Evolutionary conservation across 1,140 invertebrate species (phyloP), one percentile per base, ranked within the genome.

Genomic region (Physella acuta): DNA sequence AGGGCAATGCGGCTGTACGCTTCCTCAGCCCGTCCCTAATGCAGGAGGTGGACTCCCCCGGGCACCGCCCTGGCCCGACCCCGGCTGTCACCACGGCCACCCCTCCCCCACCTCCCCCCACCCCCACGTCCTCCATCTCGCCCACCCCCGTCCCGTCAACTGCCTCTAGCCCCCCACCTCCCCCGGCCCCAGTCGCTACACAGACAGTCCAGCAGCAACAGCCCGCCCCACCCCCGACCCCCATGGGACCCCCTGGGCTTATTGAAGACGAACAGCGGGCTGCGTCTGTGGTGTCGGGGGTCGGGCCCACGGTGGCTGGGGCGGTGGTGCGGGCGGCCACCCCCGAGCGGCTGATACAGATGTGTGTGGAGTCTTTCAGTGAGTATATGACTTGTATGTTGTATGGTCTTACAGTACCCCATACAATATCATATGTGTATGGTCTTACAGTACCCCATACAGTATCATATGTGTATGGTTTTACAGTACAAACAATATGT

Each of bases 281-380:
- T 16, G 4, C 4, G 20, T 26, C 62, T 30, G 51, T 20, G 4
- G 30, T 55, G n/a, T 26, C 61, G 77, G 80, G 72, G 79, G 79
- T 62, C 84, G 63, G 81, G 82, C 3, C 79, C 80, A 37, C 36
- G 78, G 72, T 52, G 77, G 85, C 31, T 74, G 82, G 53, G 81
- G 64, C 49, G 26, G 78, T 72, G 33, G 78, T 85, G 28, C 75
- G 81, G 55, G 83, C 84, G 34, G 84, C 84, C 26, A 79, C 82
- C 2, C 68, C 81, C 17, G 81, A 85, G 59, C 76, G 80, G 68
- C 78, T 86, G 20, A 78, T 85, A 26, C 78, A 83, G 60, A 72
- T 84, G 30, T 78, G 80, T 74, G 76, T 85, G 31, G 80, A 84
- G 36, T 80, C 80, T 33, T 85, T 86, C 75, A 75, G 84, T 86